Conservation (phyloP, 2,113 vertebrate genomes). For the Dipodomys spectabilis region DNA sequence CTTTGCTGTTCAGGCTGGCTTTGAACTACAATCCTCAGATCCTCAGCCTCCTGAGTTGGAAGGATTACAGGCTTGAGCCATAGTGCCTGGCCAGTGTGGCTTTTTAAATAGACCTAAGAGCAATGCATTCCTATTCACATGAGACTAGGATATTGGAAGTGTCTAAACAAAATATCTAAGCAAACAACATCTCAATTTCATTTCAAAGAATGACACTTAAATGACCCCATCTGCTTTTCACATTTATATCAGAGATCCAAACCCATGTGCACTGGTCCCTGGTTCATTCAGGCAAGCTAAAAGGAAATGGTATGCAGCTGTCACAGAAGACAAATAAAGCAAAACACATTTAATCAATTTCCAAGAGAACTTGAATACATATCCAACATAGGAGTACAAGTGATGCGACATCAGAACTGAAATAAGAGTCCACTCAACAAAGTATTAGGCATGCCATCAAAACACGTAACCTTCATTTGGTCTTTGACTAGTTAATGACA, state of each 20-base stretch:
- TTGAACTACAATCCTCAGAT: too few relatives aligned
- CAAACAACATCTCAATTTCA: not conserved
- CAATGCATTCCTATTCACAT: not conserved
- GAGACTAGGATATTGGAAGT: constrained; percentile 17
- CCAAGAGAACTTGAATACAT: constrained; percentile 23
- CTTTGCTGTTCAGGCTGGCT: too few relatives aligned
- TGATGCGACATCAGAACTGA: not conserved
- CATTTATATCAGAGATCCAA: not conserved
- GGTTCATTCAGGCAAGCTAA: not conserved
- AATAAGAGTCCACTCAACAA: constrained; percentile 21
- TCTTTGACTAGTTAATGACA: not conserved
- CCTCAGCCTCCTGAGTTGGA: too few relatives aligned
- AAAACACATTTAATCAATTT: constrained; percentile 54
- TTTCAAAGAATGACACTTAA: constrained; percentile 10
- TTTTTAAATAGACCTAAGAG: constrained; percentile 22
- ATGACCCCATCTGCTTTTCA: not conserved
- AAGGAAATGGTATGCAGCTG: constrained; percentile 17
- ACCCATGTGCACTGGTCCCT: not conserved
- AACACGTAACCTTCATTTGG: not conserved
- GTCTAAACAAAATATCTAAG: not conserved
- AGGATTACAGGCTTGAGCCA: too few relatives aligned
- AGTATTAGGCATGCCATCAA: not conserved
- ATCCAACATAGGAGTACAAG: constrained; percentile 56
- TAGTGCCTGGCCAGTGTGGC: not conserved
- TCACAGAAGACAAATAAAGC: constrained; percentile 58